These are phyloP conservation scores for Drosophila miranda DNA, from an alignment of 1,140 invertebrate genomes.

Conservation along the genomic window DNA sequence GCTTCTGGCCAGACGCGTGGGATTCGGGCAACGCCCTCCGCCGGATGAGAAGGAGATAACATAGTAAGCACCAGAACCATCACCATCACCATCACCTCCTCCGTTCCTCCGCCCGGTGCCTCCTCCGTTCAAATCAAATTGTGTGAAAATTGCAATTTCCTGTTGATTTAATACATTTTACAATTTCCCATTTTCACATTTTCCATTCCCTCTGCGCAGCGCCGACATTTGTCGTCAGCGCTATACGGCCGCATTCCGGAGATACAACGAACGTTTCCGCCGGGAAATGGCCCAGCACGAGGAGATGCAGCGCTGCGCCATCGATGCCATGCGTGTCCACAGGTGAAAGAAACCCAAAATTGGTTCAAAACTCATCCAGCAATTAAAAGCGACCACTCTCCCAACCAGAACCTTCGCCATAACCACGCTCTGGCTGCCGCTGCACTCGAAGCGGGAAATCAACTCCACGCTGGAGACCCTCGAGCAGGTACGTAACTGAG, in stretches of 20 bases:
- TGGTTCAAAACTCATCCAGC: too few relatives aligned
- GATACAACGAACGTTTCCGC: constrained; percentile 77
- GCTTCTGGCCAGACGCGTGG: constrained; percentile 68
- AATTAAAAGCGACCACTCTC: too few relatives aligned
- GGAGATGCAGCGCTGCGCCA: constrained; percentile 78
- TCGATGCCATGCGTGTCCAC: constrained; percentile 79
- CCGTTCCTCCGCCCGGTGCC: not conserved
- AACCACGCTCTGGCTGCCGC: constrained; percentile 75
- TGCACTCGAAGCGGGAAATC: constrained; percentile 78
- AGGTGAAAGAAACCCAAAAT: constrained; percentile 45
- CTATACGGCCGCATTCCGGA: constrained; percentile 70
- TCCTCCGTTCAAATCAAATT: constrained; percentile 67
- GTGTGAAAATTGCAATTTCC: constrained; percentile 79
- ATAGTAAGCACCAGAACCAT: constrained; percentile 59
- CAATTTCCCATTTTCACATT: constrained; percentile 25
- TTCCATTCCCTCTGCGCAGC: constrained; percentile 29
- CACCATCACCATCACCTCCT: not conserved
- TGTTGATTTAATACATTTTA: constrained; percentile 77
- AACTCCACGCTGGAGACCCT: constrained; percentile 77
- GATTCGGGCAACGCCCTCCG: constrained; percentile 59
- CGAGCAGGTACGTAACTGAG: constrained; percentile 53
- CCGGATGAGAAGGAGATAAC: constrained; percentile 62
- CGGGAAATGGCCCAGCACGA: constrained; percentile 77
- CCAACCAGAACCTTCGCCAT: constrained; percentile 69
- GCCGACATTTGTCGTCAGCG: constrained; percentile 72